Evolutionary conservation across 2,888 invertebrate genomes (phyloP), one percentile per base, ranked within the genome.

Genomic region (Chouioia cunea): DNA sequence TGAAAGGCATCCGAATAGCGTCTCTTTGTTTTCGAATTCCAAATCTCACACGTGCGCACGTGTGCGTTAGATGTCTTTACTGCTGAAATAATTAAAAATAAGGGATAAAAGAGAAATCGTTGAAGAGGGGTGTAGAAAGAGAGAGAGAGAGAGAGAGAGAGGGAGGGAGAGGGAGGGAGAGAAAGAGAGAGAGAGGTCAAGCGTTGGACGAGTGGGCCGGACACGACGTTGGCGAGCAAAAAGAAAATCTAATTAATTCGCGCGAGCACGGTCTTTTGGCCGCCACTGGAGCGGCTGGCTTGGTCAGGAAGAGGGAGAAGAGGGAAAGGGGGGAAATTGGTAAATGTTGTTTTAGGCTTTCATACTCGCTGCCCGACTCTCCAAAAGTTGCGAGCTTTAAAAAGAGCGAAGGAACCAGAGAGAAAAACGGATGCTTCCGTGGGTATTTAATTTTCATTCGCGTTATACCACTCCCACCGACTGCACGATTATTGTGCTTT

Each of bases 321-420:
- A n/a, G 3, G 6, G 15, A 20, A 48, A 6, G 50, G 60, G 52
- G 54, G 63, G 27, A 73, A 72, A 72, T 74, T 74, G 74, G 76
- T 72, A 77, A 78, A 78, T 77, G 77, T 78, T 78, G 78, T 79
- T 79, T 78, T 76, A 78, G 78, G 78, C 77, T 76, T 79, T 78
- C 76, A 78, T 75, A 71, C 63, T 65, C 48, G 74, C n/a, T n/a
- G n/a, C 43, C 53, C 52, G 65, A 12, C 53, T 47, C 64, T 54
- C 44, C 50, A 70, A 74, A 72, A 72, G 65, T 66, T 64, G 58
- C 56, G 48, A 57, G 59, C 36, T 36, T 63, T 47, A 73, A 70
- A 67, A 70, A 64, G 44, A 66, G 23, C 53, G 52, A 44, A 47
- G 46, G 59, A 50, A 16, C 36, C 50, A 43, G 23, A 62, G n/a